phyloP scores from a whole-genome alignment of 2,113 vertebrate species.

The Serinus canaria region DNA sequence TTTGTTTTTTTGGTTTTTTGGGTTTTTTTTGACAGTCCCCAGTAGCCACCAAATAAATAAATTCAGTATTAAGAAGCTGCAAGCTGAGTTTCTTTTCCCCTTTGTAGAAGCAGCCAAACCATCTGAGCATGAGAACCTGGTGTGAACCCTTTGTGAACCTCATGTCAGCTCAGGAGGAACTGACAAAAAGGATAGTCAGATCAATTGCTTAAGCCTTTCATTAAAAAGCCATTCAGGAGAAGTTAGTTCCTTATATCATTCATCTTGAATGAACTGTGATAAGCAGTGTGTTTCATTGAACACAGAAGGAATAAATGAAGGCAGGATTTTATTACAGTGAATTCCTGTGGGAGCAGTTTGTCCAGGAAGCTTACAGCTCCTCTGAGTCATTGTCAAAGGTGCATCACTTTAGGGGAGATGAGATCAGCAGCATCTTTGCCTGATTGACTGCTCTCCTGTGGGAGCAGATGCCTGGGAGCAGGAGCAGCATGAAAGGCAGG shows the following conservation, averaged over 20 bases:
- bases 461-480: background rate
- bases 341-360: slow-evolving; percentile 9
- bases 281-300: slow-evolving; percentile 1
- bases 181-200: slow-evolving; percentile 7
- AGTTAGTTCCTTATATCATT: background rate
- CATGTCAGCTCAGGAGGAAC: background rate
- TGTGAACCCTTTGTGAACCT: slow-evolving; percentile 5
- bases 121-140: background rate
- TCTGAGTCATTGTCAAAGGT: background rate
- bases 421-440: background rate
- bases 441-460: background rate
- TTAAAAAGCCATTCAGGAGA: background rate
- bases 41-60: background rate
- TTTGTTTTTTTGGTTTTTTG: background rate
- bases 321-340: background rate
- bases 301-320: background rate
- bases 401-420: background rate
- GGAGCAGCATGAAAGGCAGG: background rate
- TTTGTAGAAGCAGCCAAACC: background rate
- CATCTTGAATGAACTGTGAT: background rate
- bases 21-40: background rate
- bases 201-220: background rate
- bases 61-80: background rate
- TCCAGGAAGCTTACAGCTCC: background rate
- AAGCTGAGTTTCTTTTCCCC: background rate